Percentiles rank a stretch among this genome's conserved stretches.
These are phyloP conservation scores for Plecturocebus donacophilus DNA, from an alignment of 2,113 vertebrate genomes.

Conservation along the genomic window DNA sequence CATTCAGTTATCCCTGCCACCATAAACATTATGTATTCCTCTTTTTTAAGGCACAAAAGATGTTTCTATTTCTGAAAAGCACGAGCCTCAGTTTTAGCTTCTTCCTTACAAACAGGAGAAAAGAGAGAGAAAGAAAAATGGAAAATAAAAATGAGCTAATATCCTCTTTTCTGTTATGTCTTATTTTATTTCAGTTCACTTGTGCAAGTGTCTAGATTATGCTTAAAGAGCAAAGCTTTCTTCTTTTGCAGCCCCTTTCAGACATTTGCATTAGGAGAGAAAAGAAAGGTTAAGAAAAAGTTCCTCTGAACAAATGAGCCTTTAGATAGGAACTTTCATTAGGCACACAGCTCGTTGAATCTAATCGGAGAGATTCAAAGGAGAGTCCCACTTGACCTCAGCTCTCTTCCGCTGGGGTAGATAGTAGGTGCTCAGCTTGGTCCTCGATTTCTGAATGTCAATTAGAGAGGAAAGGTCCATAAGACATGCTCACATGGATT, in stretches of 20 bases:
- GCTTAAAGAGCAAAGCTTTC: conserved; percentile 14
- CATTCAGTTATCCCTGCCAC: neutral
- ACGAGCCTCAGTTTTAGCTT: neutral
- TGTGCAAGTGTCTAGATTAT: neutral
- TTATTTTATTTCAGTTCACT: neutral
- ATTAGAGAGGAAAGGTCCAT: conserved; percentile 15
- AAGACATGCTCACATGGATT: conserved; percentile 38
- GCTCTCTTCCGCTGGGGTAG: neutral
- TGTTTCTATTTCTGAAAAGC: conserved; percentile 38
- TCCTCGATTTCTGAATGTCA: conserved; percentile 27
- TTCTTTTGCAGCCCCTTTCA: neutral
- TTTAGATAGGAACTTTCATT: conserved; percentile 53
- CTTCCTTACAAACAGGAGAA: neutral
- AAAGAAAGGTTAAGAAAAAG: conserved; percentile 45
- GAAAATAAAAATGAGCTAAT: conserved; percentile 1
- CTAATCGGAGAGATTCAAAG: neutral
- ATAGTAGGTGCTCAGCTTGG: neutral
- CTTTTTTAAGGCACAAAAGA: neutral
- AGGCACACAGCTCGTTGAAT: conserved; percentile 32
- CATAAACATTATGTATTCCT: conserved; percentile 15
- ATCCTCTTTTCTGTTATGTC: neutral
- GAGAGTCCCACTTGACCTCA: conserved; percentile 55
- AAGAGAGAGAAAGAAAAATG: neutral
- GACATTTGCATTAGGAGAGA: neutral
- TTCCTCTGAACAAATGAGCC: conserved; percentile 63